Percentiles rank a stretch among this genome's conserved stretches.
Conservation (phyloP, 1,140 invertebrate species). For the Andrena cerasifolii region DNA sequence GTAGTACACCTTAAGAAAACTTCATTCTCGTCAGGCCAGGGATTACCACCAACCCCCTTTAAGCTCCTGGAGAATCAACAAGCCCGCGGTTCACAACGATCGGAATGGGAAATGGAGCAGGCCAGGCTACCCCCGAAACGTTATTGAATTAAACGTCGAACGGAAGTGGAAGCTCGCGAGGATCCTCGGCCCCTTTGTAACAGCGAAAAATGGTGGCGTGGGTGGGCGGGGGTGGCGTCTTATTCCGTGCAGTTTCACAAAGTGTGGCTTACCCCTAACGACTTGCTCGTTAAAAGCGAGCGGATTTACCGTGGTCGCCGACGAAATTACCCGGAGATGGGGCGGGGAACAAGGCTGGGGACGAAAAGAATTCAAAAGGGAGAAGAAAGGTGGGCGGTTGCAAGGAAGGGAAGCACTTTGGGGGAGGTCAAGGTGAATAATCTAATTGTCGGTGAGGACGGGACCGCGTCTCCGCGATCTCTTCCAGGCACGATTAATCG, state of each 20-base stretch:
- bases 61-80: neutral
- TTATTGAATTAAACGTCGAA: slow-evolving; percentile 31
- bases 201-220: neutral
- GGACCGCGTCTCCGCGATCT: slow-evolving; percentile 3
- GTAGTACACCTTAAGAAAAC: neutral
- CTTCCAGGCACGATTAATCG: slow-evolving; percentile 1
- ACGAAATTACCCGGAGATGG: slow-evolving; percentile 35
- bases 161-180: neutral
- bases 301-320: slow-evolving; percentile 34
- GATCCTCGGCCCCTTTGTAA: neutral
- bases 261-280: slow-evolving; percentile 47
- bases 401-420: neutral
- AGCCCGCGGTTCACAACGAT: neutral
- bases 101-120: neutral
- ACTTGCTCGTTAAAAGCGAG: slow-evolving; percentile 44
- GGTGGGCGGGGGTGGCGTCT: neutral
- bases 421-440: slow-evolving; percentile 42
- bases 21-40: neutral
- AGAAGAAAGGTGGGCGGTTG: neutral
- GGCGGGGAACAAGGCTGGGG: slow-evolving; percentile 2
- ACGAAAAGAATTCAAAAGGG: neutral
- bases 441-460: neutral
- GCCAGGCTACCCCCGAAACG: neutral
- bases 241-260: slow-evolving; percentile 47
- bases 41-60: neutral